Evolutionary conservation across 2,888 invertebrate species (phyloP).

Genomic region (Dicyrtomina minuta): DNA sequence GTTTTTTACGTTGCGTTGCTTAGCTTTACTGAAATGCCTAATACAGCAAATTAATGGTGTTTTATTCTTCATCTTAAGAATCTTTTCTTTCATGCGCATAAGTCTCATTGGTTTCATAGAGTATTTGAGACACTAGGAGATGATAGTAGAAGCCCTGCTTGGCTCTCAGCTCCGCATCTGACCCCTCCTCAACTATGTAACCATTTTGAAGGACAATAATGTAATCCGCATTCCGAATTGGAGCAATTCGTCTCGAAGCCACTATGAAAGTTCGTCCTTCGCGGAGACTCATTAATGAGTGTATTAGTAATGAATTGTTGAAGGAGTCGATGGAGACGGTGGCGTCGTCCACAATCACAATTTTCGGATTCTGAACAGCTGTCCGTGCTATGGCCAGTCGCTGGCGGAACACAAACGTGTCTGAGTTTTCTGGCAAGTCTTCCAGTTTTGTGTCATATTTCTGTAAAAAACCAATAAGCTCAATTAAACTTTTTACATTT

Average conservation of each 20-base stretch:
- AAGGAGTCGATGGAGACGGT: conserved; percentile 32
- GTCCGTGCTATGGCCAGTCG: conserved; percentile 40
- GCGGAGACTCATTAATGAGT: conserved; percentile 33
- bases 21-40: no score
- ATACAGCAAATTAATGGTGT: no score
- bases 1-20: no score
- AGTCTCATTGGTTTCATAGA: no score
- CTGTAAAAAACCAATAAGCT: no score
- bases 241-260: conserved; percentile 37
- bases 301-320: conserved; percentile 26
- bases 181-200: conserved; percentile 37
- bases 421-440: neutral
- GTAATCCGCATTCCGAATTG: conserved; percentile 39
- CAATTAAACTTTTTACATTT: no score
- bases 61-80: no score
- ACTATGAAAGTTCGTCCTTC: conserved; percentile 40
- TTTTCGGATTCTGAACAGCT: conserved; percentile 39
- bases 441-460: conserved; percentile 33
- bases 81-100: no score
- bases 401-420: conserved; percentile 38
- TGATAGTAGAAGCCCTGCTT: conserved; percentile 41
- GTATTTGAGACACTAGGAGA: conserved; percentile 40
- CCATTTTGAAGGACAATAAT: conserved; percentile 44
- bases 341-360: conserved; percentile 42
- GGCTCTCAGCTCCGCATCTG: conserved; percentile 29